Conservation (phyloP, 2,888 invertebrate species). For the Thymelicus lineola region DNA sequence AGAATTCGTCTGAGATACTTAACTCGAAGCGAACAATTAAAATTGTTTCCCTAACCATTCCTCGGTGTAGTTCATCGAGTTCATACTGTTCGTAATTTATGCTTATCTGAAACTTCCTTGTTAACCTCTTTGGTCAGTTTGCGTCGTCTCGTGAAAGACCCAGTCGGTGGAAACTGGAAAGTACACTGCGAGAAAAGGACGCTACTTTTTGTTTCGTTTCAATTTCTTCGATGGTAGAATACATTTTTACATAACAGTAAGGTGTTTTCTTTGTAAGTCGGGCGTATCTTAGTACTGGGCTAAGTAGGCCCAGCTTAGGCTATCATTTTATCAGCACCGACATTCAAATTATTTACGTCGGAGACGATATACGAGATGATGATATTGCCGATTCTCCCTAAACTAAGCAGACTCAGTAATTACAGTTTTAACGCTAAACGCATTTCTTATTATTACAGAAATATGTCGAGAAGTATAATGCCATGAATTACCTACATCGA, state of each 20-base stretch:
- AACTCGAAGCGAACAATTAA: slow-evolving; percentile 27
- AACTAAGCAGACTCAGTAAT: no score
- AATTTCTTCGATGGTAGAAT: neutral
- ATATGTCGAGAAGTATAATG: no score
- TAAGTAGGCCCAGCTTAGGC: no score
- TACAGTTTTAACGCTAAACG: no score
- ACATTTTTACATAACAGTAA: neutral
- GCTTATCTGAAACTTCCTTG: slow-evolving; percentile 48
- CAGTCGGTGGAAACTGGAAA: slow-evolving; percentile 17
- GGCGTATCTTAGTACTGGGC: no score
- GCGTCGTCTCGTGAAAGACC: slow-evolving; percentile 21
- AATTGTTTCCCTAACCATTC: slow-evolving; percentile 21
- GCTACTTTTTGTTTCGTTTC: neutral
- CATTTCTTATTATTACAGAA: no score
- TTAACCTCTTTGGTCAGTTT: slow-evolving; percentile 43
- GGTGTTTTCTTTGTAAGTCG: no score
- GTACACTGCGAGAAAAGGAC: slow-evolving; percentile 1
- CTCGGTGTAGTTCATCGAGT: slow-evolving; percentile 25
- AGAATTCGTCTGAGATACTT: slow-evolving; percentile 15
- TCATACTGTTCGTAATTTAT: slow-evolving; percentile 42
- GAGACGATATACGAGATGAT: no score
- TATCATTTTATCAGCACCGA: no score
- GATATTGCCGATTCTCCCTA: no score
- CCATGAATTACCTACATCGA: no score
- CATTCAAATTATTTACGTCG: no score